These are phyloP conservation scores for Panthera leo DNA, from an alignment of 2,113 vertebrate species.

Conservation along the genomic window DNA sequence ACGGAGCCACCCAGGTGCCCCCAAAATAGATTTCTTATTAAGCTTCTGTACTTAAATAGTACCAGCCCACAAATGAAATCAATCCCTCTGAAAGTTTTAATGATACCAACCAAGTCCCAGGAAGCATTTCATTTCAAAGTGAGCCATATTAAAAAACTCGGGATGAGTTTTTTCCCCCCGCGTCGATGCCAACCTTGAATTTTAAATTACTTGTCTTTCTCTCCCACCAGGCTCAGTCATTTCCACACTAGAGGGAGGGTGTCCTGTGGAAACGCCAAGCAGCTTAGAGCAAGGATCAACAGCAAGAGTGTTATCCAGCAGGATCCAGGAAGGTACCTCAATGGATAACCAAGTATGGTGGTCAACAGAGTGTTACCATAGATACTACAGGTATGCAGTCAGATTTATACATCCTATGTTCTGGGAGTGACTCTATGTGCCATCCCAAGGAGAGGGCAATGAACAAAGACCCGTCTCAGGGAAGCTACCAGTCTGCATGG, in stretches of 20 bases:
- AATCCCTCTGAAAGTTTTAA: conserved; percentile 34
- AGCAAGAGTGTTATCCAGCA: neutral
- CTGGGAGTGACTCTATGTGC: neutral
- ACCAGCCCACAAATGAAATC: conserved; percentile 11
- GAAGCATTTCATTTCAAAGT: conserved; percentile 53
- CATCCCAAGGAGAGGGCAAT: neutral
- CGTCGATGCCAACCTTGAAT: neutral
- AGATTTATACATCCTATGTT: neutral
- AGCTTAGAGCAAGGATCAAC: neutral
- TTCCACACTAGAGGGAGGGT: neutral
- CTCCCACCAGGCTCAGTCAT: neutral
- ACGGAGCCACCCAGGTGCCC: no score
- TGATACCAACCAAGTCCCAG: conserved; percentile 30
- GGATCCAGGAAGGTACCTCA: neutral
- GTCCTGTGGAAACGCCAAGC: neutral
- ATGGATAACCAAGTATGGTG: neutral
- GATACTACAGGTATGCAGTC: neutral
- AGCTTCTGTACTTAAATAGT: conserved; percentile 49
- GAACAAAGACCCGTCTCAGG: neutral
- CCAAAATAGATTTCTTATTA: conserved; percentile 34
- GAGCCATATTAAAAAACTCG: conserved; percentile 35
- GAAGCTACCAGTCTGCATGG: neutral
- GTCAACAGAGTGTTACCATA: neutral
- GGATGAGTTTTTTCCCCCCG: neutral
- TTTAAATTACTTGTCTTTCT: neutral